Evolutionary conservation across 2,113 vertebrate species (phyloP).

Genomic region (Chionomys nivalis): DNA sequence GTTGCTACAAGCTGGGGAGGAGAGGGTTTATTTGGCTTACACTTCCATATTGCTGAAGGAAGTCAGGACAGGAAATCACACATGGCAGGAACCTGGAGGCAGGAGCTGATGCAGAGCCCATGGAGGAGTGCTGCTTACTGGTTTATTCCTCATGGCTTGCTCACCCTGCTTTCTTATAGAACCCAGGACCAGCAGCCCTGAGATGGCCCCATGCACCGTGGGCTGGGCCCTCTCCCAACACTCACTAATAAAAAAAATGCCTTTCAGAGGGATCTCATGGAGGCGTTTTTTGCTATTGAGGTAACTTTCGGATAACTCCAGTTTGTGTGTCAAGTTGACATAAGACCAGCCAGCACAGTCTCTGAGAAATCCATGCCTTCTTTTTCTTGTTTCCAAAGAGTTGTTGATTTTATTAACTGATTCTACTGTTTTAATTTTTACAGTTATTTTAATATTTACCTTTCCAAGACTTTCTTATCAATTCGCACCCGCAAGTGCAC

Average conservation of each 20-base stretch:
- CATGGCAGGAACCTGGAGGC: too few species aligned
- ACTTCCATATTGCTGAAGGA: too few species aligned
- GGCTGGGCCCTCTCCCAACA: neutral
- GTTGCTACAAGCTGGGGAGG: too few species aligned
- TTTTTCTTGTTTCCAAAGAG: neutral
- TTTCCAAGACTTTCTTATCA: neutral
- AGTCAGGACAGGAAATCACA: too few species aligned
- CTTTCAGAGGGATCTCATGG: neutral
- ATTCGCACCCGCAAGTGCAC: neutral
- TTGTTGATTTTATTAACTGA: neutral
- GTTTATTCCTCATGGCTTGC: too few species aligned
- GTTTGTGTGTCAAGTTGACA: neutral
- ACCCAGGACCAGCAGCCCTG: neutral
- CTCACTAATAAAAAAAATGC: neutral
- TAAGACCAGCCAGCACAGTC: neutral
- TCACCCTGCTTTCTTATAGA: too few species aligned
- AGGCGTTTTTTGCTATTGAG: neutral
- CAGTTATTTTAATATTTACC: neutral
- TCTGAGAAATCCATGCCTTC: neutral
- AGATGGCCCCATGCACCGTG: neutral
- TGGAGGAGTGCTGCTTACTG: too few species aligned
- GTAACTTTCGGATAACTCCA: neutral
- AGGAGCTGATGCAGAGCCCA: too few species aligned
- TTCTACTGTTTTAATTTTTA: neutral
- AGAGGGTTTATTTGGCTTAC: too few species aligned